Base-by-base conservation (phyloP, 2,888 invertebrate species). In the Melanotus villosus region DNA sequence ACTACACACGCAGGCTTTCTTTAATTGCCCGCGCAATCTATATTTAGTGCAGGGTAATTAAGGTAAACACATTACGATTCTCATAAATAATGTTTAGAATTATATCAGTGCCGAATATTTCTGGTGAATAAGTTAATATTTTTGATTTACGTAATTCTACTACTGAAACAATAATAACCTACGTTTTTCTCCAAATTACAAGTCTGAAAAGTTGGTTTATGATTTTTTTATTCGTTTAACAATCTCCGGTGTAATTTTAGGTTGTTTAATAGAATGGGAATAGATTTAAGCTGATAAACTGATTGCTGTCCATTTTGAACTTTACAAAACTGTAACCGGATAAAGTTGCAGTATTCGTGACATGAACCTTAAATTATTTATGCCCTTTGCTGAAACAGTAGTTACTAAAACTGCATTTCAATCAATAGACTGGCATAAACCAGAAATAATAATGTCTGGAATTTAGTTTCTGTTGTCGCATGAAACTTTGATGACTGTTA, bases 21-120 rank as follows among this genome's bases (percentile, higher is more conserved):
- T 57, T 57, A 57, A 57, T 57, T 57, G 38, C 21, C 57, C 12
- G 19, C 41, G 57, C 57, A 32, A 3, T 52, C 52, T 34, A 32
- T 52, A 32, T 34, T 52, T 52, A 52, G 18, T 9, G 52, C 9
- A 16, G 52, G 4, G 10, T 52, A 52, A 52, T 52, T 32, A 52
- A 18, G 32, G 52, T 34, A 32, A 52, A 52, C 18, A 32, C 19
- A 14, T 45, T 45, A 19, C 19, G 19, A 10, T 19, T 2, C 52
- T 52, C 34, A 19, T 52, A 32, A 52, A 52, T 52, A 52, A 52
- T 52, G 14, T 38, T 2, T 38, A 14, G 43, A 43, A 43, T 19
- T 43, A 19, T 19, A 21, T 1, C 45, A 45, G 2, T 41, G 41
- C 9, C 9, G 2, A 36, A 36, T 36, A 36, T n/a, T 26, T 26